phyloP scores from a whole-genome alignment of 2,888 invertebrate species.

The Liposcelis brunnea region DNA sequence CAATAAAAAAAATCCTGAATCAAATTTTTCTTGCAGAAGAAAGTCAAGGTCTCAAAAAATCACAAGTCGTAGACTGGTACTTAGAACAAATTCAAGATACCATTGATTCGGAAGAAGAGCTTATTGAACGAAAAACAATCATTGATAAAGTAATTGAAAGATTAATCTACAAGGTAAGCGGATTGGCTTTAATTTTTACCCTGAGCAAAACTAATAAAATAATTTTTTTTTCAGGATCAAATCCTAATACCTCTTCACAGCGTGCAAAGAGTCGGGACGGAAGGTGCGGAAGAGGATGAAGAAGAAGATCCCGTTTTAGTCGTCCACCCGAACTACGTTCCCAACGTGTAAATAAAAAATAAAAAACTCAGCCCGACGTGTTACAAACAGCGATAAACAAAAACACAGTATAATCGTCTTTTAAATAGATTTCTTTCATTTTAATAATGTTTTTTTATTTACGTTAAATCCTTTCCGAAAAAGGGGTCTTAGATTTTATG shows the following conservation, averaged over 20 bases:
- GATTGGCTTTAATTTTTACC: too few relatives aligned
- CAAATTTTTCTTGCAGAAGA: constrained; percentile 14
- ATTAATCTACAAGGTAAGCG: constrained; percentile 66
- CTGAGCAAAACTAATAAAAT: neutral
- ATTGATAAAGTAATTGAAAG: constrained; percentile 90
- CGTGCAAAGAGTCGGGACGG: constrained; percentile 32
- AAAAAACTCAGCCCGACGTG: too few relatives aligned
- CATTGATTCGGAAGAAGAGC: constrained; percentile 80
- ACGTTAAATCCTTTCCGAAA: too few relatives aligned
- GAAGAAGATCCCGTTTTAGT: constrained; percentile 73
- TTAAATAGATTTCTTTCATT: too few relatives aligned
- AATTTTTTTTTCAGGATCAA: constrained; percentile 45
- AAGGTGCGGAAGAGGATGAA: constrained; percentile 35
- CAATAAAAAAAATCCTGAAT: neutral
- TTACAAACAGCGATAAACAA: too few relatives aligned
- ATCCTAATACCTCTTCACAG: constrained; percentile 45
- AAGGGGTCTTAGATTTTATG: too few relatives aligned
- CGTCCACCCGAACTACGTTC: constrained; percentile 91
- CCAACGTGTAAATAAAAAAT: constrained; percentile 39
- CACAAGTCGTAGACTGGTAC: constrained; percentile 86
- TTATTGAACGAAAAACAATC: constrained; percentile 70
- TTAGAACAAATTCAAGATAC: constrained; percentile 69
- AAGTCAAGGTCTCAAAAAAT: constrained; percentile 36
- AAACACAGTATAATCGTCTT: too few relatives aligned
- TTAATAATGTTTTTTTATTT: too few relatives aligned